Evolutionary conservation across 2,113 vertebrate genomes (phyloP).

Genomic region (Clinocottus analis): DNA sequence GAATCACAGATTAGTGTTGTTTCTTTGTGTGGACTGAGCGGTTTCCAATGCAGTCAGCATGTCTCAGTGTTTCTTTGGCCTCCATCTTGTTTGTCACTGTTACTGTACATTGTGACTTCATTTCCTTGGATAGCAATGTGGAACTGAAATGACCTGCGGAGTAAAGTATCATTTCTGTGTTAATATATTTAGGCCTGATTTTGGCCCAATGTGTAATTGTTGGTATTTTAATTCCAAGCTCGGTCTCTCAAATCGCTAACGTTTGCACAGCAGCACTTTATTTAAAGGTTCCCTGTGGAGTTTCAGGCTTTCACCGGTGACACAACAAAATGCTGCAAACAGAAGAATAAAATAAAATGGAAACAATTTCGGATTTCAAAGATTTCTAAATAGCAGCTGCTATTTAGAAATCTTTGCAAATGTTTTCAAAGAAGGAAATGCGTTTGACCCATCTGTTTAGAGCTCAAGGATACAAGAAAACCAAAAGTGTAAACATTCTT

Average conservation of each 20-base stretch:
- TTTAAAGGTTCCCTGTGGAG: background rate
- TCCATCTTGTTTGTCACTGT: constrained; percentile 1
- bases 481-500: background rate
- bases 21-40: background rate
- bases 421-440: background rate
- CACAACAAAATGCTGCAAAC: background rate
- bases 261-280: background rate
- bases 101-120: background rate
- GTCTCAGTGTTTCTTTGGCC: background rate
- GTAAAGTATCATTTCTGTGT: background rate
- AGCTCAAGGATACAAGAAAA: background rate
- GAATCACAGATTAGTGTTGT: constrained; percentile 13
- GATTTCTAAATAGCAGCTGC: too few relatives aligned
- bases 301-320: background rate
- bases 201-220: background rate
- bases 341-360: background rate
- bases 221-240: background rate
- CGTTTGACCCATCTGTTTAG: background rate
- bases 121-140: background rate
- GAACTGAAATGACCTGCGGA: background rate
- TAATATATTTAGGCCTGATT: background rate
- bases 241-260: background rate
- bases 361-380: background rate
- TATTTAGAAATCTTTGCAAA: background rate
- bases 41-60: background rate